Percentiles rank a stretch among this genome's conserved stretches.
phyloP scores from a whole-genome alignment of 30 jellyfish, hydroid and myxozoan genomes.

The Hydra vulgaris region DNA sequence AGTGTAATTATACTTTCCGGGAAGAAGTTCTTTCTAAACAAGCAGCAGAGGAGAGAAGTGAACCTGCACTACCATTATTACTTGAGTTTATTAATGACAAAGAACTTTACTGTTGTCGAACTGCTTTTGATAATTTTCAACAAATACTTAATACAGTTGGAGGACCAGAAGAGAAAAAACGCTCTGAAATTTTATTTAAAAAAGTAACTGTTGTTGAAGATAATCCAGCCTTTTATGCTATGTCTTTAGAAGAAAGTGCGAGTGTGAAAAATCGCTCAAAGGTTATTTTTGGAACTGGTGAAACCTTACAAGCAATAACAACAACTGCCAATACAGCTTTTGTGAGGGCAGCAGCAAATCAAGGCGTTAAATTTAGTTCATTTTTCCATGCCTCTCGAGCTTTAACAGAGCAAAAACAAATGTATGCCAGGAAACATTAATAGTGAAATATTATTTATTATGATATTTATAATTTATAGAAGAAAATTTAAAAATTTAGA shows the following conservation, averaged over 20 bases:
- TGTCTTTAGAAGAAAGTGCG: conserved; percentile 47
- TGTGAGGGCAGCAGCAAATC: conserved; percentile 76
- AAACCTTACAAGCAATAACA: conserved; percentile 53
- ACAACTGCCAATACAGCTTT: conserved; percentile 72
- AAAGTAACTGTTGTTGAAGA: conserved; percentile 44
- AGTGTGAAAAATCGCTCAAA: conserved; percentile 49
- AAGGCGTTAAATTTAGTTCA: conserved; percentile 57
- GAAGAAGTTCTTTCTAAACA: conserved; percentile 48
- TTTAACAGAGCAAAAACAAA: conserved; percentile 49
- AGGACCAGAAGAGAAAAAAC: conserved; percentile 42
- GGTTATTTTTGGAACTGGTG: conserved; percentile 80
- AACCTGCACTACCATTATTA: conserved; percentile 55
- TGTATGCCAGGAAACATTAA: conserved; percentile 6
- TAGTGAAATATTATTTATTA: too few relatives aligned
- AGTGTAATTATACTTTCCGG: conserved; percentile 29
- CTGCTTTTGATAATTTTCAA: conserved; percentile 50
- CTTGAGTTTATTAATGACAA: conserved; percentile 34
- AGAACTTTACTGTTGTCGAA: conserved; percentile 44
- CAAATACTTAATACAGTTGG: conserved; percentile 55
- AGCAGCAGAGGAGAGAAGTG: conserved; percentile 56
- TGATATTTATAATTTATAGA: too few relatives aligned
- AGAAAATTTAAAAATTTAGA: too few relatives aligned
- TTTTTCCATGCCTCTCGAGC: conserved; percentile 66
- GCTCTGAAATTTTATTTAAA: conserved; percentile 41
- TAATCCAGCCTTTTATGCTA: conserved; percentile 45